Conservation (phyloP, 2,888 invertebrate species). For the Pemphredon lugubris region DNA sequence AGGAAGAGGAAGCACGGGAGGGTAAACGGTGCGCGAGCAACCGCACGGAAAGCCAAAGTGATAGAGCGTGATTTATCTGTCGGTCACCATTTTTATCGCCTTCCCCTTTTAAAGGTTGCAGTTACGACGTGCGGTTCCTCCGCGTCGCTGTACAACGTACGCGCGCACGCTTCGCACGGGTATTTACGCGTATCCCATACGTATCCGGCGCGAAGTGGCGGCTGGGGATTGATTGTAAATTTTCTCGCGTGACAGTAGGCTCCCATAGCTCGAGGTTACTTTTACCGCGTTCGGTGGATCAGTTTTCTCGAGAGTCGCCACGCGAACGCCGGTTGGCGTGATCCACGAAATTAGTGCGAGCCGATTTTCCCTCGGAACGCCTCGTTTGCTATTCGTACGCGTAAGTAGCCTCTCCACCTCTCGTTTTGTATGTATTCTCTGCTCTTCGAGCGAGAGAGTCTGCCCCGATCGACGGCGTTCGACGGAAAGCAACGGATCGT, state of each 20-base stretch:
- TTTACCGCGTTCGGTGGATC: not conserved
- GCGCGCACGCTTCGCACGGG: slow-evolving; percentile 3
- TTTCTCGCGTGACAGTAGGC: slow-evolving; percentile 23
- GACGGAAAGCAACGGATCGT: not conserved
- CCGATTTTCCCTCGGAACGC: slow-evolving; percentile 8
- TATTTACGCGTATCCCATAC: slow-evolving; percentile 25
- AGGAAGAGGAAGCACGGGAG: slow-evolving; percentile 1
- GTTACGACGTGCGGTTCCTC: slow-evolving; percentile 50
- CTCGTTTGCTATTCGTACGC: slow-evolving; percentile 5
- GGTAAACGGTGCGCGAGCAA: slow-evolving; percentile 44
- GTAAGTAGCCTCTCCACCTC: not conserved
- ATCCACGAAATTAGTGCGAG: slow-evolving; percentile 19
- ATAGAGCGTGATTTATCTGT: slow-evolving; percentile 69
- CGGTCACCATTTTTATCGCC: slow-evolving; percentile 65
- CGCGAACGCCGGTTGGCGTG: not conserved
- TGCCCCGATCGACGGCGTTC: no score
- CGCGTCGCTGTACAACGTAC: slow-evolving; percentile 1
- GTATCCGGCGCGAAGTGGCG: slow-evolving; percentile 11
- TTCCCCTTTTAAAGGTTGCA: slow-evolving; percentile 59
- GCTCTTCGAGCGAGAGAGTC: no score
- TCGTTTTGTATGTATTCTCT: no score
- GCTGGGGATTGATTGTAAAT: slow-evolving; percentile 46
- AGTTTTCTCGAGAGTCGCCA: not conserved
- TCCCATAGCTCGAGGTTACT: not conserved
- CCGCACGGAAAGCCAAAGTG: slow-evolving; percentile 63